These are phyloP conservation scores for Pipistrellus kuhlii DNA, from an alignment of 2,797 vertebrate species.

Conservation along the genomic window DNA sequence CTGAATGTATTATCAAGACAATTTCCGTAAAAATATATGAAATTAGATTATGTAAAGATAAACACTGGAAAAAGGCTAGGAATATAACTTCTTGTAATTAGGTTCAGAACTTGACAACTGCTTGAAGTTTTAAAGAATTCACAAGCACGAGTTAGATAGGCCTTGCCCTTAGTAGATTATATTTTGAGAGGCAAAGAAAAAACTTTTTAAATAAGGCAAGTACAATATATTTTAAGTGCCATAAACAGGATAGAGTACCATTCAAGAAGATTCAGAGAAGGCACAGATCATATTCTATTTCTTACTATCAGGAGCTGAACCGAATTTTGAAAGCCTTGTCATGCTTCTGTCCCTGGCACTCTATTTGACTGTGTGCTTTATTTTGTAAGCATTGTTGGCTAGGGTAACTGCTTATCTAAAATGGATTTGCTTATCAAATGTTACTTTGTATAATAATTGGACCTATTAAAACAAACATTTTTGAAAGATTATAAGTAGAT, in stretches of 20 bases:
- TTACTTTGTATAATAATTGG: slow-evolving; percentile 59
- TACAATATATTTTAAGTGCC: neutral
- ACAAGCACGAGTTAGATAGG: neutral
- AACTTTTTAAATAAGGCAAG: slow-evolving; percentile 8
- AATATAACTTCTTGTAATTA: slow-evolving; percentile 21
- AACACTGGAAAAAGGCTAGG: neutral
- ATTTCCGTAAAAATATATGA: slow-evolving; percentile 46
- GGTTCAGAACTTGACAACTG: neutral
- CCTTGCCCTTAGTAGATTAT: neutral
- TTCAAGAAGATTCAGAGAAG: slow-evolving; percentile 40
- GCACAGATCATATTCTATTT: slow-evolving; percentile 19
- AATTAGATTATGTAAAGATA: slow-evolving; percentile 12
- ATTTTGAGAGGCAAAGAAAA: slow-evolving; percentile 27
- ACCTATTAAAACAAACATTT: slow-evolving; percentile 26
- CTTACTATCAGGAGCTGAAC: slow-evolving; percentile 38
- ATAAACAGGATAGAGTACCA: neutral
- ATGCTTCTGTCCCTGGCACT: neutral
- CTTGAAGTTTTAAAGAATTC: neutral
- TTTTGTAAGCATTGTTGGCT: slow-evolving; percentile 49
- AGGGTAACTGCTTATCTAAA: slow-evolving; percentile 55
- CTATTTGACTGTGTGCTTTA: slow-evolving; percentile 17
- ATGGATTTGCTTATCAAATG: slow-evolving; percentile 52
- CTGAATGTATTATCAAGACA: neutral
- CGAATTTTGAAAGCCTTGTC: slow-evolving; percentile 33
- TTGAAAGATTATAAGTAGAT: slow-evolving; percentile 56